Evolutionary conservation across 2,113 vertebrate genomes (phyloP).

Genomic region (Cricetomys ansorgei): DNA sequence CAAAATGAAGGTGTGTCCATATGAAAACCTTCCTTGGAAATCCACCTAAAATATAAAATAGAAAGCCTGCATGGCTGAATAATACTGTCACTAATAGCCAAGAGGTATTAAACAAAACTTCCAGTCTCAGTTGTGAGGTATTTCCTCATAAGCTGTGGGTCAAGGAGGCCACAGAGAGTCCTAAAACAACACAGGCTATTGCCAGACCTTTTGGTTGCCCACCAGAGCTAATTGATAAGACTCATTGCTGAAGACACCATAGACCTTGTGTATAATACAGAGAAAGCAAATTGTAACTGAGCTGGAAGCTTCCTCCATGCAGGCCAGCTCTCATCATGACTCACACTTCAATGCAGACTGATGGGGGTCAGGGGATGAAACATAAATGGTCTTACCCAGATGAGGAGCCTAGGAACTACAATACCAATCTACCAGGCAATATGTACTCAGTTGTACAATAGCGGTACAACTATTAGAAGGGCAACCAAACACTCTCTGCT

Average conservation of each 20-base stretch:
- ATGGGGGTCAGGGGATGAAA: not conserved
- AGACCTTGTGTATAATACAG: not conserved
- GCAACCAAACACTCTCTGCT: not conserved
- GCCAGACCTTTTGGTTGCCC: not conserved
- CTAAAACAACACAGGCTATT: not conserved
- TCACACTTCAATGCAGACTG: not conserved
- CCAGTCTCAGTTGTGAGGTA: not conserved
- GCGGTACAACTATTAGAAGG: not conserved
- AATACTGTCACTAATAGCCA: not conserved
- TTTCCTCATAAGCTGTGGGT: not conserved
- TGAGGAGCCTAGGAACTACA: not conserved
- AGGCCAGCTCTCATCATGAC: not conserved
- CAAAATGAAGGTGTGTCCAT: not conserved
- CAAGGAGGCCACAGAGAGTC: not conserved
- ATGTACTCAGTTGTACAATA: not conserved
- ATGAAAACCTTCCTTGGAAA: not conserved
- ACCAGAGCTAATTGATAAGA: not conserved
- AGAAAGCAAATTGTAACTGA: not conserved
- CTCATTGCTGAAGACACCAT: not conserved
- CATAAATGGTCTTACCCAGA: not conserved
- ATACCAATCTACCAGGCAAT: not conserved
- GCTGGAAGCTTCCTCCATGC: not conserved
- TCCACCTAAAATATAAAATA: not conserved
- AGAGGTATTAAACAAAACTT: not conserved
- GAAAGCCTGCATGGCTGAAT: not conserved